Base-by-base conservation (phyloP, 2,888 invertebrate species). In the Euzophera pinguis region DNA sequence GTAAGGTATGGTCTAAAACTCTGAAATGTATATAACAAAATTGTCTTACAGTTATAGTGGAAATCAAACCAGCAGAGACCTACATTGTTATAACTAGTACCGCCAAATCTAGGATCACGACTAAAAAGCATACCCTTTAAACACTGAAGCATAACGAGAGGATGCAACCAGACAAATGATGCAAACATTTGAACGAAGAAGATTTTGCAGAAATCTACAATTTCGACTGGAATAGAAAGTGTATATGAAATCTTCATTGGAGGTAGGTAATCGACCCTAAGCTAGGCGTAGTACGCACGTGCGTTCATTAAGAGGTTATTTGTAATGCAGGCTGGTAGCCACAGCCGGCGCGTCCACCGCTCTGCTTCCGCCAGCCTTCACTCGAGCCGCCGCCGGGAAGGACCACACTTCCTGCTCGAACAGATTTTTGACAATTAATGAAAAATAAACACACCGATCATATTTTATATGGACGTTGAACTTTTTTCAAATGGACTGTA, bases 231-330 rank as follows among this genome's bases (percentile, higher is more conserved):
- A 38, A 27, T 48, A 48, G 48, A 37, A 48, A 48, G 48, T 38
- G 42, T 42, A 58, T 50, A 53, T 43, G 45, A 34, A 55, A 57
- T 42, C 54, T 55, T 39, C 47, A 42, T 50, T 60, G 55, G 55
- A 54, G 52, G 58, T 67, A 78, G 76, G 78, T 78, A 78, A 72
- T 67, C 75, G 77, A 75, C 72, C 72, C 64, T 71, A 64, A 10
- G 65, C 63, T 62, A 58, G 60, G 58, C 65, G 64, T 65, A 65
- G 47, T 55, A 67, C 65, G 71, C 80, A 81, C 84, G 84, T 84
- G 86, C 69, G 78, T 83, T 79, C 83, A 82, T 85, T 85, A 85
- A 73, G 70, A 65, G 71, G 81, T 78, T 78, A 84, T 89, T 89
- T 85, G 85, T 88, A 87, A 85, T 82, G 82, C 85, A 82, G 70